Conservation (phyloP, 64 coral and sea anemone genomes). For the Anthopleura sola region DNA sequence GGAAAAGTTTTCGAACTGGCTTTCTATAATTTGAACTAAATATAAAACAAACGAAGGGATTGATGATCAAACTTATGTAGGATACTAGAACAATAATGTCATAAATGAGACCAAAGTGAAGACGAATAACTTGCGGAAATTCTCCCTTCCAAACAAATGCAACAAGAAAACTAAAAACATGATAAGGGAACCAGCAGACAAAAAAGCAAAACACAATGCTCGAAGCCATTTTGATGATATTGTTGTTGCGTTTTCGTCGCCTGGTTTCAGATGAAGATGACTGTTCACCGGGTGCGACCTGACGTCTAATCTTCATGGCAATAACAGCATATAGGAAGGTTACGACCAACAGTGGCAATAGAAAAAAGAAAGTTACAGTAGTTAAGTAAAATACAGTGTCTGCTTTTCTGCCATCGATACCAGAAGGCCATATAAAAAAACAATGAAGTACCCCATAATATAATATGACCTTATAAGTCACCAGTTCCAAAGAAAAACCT, state of each 20-base stretch:
- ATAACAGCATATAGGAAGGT: background rate
- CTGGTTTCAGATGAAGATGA: background rate
- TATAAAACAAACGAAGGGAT: no score
- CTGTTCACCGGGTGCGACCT: background rate
- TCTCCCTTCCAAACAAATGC: background rate
- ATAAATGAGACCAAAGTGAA: background rate
- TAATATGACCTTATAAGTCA: background rate
- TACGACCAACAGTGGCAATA: background rate
- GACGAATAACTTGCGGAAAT: background rate
- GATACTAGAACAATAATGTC: no score
- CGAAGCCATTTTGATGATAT: background rate
- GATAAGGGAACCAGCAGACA: background rate
- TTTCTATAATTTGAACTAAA: no score
- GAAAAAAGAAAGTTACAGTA: background rate
- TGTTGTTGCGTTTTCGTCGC: background rate
- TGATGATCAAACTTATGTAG: no score
- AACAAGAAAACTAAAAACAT: background rate
- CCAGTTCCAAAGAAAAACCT: background rate
- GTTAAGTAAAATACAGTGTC: background rate
- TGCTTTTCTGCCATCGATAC: background rate
- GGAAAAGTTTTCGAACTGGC: no score
- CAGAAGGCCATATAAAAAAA: background rate
- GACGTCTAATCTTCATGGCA: background rate
- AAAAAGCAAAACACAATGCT: background rate
- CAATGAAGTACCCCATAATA: background rate